Conservation (phyloP, 2,888 invertebrate species). For the Mylabris sibirica region DNA sequence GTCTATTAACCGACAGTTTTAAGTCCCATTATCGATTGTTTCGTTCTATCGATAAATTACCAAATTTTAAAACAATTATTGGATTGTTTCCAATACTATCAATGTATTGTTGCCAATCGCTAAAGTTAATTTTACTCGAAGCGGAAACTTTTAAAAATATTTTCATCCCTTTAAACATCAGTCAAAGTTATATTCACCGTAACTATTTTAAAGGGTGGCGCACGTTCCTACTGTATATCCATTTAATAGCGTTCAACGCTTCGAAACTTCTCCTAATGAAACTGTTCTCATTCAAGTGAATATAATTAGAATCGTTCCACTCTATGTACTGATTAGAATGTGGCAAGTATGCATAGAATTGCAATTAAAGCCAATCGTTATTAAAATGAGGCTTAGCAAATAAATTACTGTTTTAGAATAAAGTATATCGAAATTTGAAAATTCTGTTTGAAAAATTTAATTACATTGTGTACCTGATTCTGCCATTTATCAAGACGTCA, state of each 20-base stretch:
- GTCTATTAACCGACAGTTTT: neutral
- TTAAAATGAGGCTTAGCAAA: too few species aligned
- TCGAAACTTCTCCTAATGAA: slow-evolving; percentile 44
- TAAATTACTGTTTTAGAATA: slow-evolving; percentile 46
- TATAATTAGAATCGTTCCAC: slow-evolving; percentile 38
- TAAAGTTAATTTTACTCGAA: slow-evolving; percentile 1
- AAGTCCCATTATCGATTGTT: neutral
- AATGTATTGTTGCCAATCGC: neutral
- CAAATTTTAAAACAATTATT: neutral
- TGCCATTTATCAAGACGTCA: slow-evolving; percentile 29
- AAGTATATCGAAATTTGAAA: slow-evolving; percentile 49
- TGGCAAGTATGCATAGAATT: slow-evolving; percentile 39
- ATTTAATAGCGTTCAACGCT: neutral
- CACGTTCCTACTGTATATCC: slow-evolving; percentile 4
- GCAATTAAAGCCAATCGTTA: slow-evolving; percentile 47
- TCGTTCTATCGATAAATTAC: neutral
- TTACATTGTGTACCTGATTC: slow-evolving; percentile 22
- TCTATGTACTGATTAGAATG: slow-evolving; percentile 35
- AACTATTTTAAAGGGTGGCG: slow-evolving; percentile 17
- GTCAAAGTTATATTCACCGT: neutral
- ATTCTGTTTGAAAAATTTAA: slow-evolving; percentile 40
- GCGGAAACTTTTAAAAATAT: slow-evolving; percentile 12
- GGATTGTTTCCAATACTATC: slow-evolving; percentile 3
- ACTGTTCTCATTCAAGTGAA: slow-evolving; percentile 38
- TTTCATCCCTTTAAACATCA: slow-evolving; percentile 13